These are phyloP conservation scores for Brachynemurus nebulosus DNA, from an alignment of 2,888 invertebrate genomes.

Conservation along the genomic window DNA sequence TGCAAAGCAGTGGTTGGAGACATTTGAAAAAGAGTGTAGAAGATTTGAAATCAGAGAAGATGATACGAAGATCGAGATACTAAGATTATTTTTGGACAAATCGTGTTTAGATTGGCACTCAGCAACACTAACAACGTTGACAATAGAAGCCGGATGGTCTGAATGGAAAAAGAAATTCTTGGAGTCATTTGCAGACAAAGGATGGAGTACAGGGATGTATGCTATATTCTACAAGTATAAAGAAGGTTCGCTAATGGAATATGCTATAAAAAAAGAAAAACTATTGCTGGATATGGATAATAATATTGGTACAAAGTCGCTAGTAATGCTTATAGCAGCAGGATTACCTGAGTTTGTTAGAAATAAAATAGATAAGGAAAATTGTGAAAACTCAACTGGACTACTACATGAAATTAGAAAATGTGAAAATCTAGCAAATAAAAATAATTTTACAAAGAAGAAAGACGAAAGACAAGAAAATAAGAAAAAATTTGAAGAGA, in stretches of 20 bases:
- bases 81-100: background rate
- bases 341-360: conserved; percentile 19
- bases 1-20: conserved; percentile 17
- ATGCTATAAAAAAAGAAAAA: conserved; percentile 20
- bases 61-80: background rate
- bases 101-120: conserved; percentile 18
- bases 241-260: conserved; percentile 20
- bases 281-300: conserved; percentile 15
- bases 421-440: conserved; percentile 12
- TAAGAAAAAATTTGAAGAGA: conserved; percentile 12
- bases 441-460: conserved; percentile 14
- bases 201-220: conserved; percentile 20
- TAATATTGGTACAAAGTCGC: background rate
- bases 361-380: conserved; percentile 18
- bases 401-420: conserved; percentile 13
- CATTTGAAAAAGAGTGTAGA: conserved; percentile 20
- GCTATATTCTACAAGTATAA: conserved; percentile 19
- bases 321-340: background rate
- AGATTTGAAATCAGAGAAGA: conserved; percentile 14
- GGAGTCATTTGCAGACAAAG: conserved; percentile 20
- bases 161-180: conserved; percentile 21
- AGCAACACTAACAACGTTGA: conserved; percentile 16
- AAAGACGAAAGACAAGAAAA: conserved; percentile 9
- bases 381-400: conserved; percentile 9
- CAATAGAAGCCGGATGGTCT: conserved; percentile 17